Conservation (phyloP, 92 coral and sea anemone genomes). For the Siderastrea radians region DNA sequence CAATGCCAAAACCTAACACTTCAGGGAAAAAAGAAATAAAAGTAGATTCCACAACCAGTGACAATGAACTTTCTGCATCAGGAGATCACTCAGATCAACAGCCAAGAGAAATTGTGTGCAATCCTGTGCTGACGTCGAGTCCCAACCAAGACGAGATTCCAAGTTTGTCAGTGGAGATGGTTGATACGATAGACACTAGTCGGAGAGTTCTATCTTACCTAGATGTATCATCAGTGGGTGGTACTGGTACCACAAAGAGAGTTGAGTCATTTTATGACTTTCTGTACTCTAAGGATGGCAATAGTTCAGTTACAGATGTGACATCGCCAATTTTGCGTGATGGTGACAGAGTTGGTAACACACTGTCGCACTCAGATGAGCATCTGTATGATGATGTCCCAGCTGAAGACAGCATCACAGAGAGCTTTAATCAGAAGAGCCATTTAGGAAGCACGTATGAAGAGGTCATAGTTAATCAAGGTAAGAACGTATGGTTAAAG, state of each 20-base stretch:
- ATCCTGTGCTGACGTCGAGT: constrained; percentile 84
- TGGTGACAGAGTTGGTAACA: constrained; percentile 45
- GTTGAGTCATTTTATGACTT: constrained; percentile 86
- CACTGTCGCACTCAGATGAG: constrained; percentile 15
- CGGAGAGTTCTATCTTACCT: constrained; percentile 67
- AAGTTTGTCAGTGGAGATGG: constrained; percentile 55
- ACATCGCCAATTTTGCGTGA: constrained; percentile 12
- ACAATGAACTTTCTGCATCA: not conserved
- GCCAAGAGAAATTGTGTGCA: constrained; percentile 79
- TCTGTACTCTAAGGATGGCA: constrained; percentile 56
- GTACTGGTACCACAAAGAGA: constrained; percentile 23
- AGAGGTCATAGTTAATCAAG: constrained; percentile 82
- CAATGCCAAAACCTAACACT: not conserved
- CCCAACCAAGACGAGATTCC: constrained; percentile 73
- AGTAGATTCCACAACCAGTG: not conserved
- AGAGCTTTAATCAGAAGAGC: constrained; percentile 43
- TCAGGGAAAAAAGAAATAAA: not conserved
- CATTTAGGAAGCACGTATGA: constrained; percentile 62
- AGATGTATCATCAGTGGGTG: constrained; percentile 62
- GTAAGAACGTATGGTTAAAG: constrained; percentile 17
- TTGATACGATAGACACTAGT: constrained; percentile 41
- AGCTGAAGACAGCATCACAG: constrained; percentile 51
- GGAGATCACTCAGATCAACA: constrained; percentile 36
- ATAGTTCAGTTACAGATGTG: constrained; percentile 17
- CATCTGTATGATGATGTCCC: constrained; percentile 78